Percentiles rank a stretch among this genome's conserved stretches.
Conservation (phyloP, 92 coral and sea anemone species). For the Phymanthus crucifer region DNA sequence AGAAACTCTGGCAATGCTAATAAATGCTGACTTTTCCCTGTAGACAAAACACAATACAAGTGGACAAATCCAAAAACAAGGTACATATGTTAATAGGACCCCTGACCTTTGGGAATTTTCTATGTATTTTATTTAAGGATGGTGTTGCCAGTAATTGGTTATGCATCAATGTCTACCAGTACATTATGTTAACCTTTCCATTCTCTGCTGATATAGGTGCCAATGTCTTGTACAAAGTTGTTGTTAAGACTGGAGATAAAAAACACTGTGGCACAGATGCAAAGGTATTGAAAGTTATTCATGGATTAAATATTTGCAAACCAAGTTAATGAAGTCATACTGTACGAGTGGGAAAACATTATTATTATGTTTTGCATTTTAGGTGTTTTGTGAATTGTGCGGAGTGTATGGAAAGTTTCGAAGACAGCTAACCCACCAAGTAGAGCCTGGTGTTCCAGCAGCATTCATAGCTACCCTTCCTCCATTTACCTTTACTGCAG, state of each 20-base stretch:
- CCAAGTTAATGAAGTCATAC: too few relatives aligned
- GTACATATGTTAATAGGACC: slow-evolving; percentile 16
- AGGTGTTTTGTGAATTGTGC: slow-evolving; percentile 92
- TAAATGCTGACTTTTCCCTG: not conserved
- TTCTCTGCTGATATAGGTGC: slow-evolving; percentile 27
- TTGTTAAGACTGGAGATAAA: slow-evolving; percentile 88
- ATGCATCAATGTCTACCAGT: too few relatives aligned
- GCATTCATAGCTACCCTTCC: slow-evolving; percentile 86
- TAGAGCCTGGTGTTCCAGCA: slow-evolving; percentile 78
- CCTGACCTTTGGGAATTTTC: too few relatives aligned
- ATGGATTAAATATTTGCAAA: too few relatives aligned
- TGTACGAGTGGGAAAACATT: too few relatives aligned
- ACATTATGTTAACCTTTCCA: not conserved
- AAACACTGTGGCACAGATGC: slow-evolving; percentile 98
- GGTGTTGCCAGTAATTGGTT: too few relatives aligned
- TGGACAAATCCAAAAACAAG: slow-evolving; percentile 49
- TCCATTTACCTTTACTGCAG: slow-evolving; percentile 76
- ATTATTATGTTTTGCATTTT: not conserved
- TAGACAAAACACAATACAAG: slow-evolving; percentile 37
- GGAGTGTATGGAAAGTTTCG: slow-evolving; percentile 83
- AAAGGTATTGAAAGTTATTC: slow-evolving; percentile 50
- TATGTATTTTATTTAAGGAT: too few relatives aligned
- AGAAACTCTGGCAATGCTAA: not conserved
- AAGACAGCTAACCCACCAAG: slow-evolving; percentile 72
- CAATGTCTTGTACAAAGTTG: slow-evolving; percentile 67